phyloP scores from a whole-genome alignment of 2,888 invertebrate species.

The Macrophya annulata region DNA sequence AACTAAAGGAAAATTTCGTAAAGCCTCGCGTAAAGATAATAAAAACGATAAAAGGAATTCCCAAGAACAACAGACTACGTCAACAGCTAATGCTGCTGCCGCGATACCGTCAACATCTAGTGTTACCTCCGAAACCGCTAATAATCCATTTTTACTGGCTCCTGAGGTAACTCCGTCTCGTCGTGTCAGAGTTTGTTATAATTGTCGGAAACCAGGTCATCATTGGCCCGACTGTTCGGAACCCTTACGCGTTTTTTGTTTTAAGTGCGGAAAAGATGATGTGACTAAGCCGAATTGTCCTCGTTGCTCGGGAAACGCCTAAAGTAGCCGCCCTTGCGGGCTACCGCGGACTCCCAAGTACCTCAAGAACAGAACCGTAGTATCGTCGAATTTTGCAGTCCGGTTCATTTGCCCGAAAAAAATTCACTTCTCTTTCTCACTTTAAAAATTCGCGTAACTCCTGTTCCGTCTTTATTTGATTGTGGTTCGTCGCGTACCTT shows the following conservation, averaged over 20 bases:
- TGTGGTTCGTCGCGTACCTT: too few relatives aligned
- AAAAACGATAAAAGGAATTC: too few relatives aligned
- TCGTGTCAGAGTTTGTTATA: too few relatives aligned
- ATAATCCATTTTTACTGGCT: neutral
- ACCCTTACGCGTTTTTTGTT: neutral
- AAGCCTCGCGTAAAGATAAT: neutral
- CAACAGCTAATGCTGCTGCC: neutral
- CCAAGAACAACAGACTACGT: neutral
- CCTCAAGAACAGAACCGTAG: neutral
- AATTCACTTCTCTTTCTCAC: neutral
- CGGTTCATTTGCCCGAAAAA: neutral
- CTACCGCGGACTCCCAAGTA: too few relatives aligned
- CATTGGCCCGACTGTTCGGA: neutral
- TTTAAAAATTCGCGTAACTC: too few relatives aligned
- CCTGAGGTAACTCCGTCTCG: neutral
- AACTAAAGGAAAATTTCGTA: neutral
- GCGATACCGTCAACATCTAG: neutral
- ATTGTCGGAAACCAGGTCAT: neutral
- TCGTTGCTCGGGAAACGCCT: slow-evolving; percentile 11
- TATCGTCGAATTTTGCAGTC: neutral
- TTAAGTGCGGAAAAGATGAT: neutral
- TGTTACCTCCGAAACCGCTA: neutral
- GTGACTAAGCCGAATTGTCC: neutral
- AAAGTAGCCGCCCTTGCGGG: neutral
- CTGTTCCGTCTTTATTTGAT: too few relatives aligned